Evolutionary conservation across 2,888 invertebrate species (phyloP), one percentile per base, ranked within the genome.

Genomic region (Ennomos fuscantarius): DNA sequence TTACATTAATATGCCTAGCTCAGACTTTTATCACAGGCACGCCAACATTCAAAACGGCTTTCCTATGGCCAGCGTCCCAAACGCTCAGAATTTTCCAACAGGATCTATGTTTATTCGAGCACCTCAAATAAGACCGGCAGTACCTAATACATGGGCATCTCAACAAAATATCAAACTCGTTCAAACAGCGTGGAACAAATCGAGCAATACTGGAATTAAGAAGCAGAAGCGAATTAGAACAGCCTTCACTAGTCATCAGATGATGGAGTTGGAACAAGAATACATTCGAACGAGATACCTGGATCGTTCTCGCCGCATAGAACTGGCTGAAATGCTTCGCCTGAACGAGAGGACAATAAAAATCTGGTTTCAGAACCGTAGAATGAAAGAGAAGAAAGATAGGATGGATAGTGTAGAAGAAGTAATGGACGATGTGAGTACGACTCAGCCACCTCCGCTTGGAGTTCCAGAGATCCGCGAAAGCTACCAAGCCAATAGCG

Each of bases 341-440:
- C 60, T 87, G 12, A 83, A 83, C 47, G 87, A 88, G 56, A 76
- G 84, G 1, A 84, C 82, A 0, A 95, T 97, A 45, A 97, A 97
- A 79, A 96, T 96, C 37, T 97, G 96, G 96, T 97, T 97, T 78
- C 96, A 97, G 74, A 96, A 96, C 76, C 90, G 96, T 0, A 87
- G 96, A 0, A 97, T 96, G 96, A 95, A 95, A 64, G 92, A 88
- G 71, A 95, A 95, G 76, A 95, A 95, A 72, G 94, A 94, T 60
- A 86, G 86, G 37, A 71, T 78, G 2, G 87, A 87, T 51, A 69
- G 68, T 55, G 52, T 74, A 0, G 84, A 84, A 51, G 81, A 82
- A 31, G 70, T 68, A 0, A 24, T 24, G 24, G 83, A 85, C 60
- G 84, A 82, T 35, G 71, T 78, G 0, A 80, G 72, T 31, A 82